These are phyloP conservation scores for Crenichthys baileyi DNA, from an alignment of 2,797 vertebrate species.

Conservation along the genomic window DNA sequence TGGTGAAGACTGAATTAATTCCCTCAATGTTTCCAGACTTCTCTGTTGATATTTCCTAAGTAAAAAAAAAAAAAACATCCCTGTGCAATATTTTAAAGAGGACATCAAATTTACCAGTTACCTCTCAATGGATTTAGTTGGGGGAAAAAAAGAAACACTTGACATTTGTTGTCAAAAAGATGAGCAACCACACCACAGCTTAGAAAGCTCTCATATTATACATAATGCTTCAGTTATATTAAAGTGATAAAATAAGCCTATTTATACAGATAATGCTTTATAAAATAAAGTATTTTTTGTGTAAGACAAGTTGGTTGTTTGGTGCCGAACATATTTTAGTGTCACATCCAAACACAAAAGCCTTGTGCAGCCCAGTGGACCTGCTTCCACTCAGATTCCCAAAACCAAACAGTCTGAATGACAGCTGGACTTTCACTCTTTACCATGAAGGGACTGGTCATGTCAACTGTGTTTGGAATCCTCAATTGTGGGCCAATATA, in stretches of 20 bases:
- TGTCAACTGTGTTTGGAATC: constrained; percentile 54
- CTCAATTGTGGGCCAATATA: constrained; percentile 51
- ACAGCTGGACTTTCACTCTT: constrained; percentile 75
- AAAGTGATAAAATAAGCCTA: not conserved
- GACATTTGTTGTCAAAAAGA: not conserved
- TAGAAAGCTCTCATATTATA: not conserved
- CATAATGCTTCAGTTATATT: not conserved
- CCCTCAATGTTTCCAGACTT: not conserved
- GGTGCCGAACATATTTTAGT: constrained; percentile 38
- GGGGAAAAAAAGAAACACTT: not conserved
- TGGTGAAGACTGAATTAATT: not conserved
- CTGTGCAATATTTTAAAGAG: constrained; percentile 1
- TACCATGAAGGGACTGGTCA: constrained; percentile 37
- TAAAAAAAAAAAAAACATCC: not conserved
- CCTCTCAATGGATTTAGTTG: not conserved
- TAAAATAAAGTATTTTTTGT: constrained; percentile 24
- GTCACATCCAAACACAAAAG: constrained; percentile 50
- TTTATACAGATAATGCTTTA: constrained; percentile 8
- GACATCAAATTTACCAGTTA: not conserved
- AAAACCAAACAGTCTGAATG: constrained; percentile 66
- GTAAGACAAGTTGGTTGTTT: constrained; percentile 3
- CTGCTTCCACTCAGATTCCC: constrained; percentile 54
- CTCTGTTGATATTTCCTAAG: not conserved
- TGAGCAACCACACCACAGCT: not conserved
- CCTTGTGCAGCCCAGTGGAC: constrained; percentile 30